phyloP scores from a whole-genome alignment of 2,113 vertebrate species.

The Epinephelus cyanopodus region DNA sequence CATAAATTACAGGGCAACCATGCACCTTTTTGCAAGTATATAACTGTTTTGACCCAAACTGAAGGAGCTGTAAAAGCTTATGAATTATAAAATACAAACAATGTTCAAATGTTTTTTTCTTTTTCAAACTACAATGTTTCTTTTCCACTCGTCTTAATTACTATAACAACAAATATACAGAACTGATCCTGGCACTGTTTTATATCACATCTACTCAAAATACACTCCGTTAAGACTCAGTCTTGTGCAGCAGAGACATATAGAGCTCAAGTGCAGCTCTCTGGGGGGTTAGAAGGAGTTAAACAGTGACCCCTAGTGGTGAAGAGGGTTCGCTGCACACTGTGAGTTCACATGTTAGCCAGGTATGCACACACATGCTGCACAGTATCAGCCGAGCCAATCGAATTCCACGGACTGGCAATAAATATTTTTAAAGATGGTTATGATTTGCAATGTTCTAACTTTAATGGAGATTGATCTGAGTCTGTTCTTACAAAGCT shows the following conservation, averaged over 20 bases:
- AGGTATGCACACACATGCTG: not conserved
- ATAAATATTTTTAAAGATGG: slow-evolving; percentile 51
- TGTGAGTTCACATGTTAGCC: slow-evolving; percentile 7
- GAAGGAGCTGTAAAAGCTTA: not conserved
- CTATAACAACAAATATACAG: not conserved
- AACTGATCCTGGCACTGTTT: not conserved
- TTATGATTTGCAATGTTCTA: not conserved
- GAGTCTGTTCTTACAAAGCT: not conserved
- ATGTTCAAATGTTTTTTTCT: not conserved
- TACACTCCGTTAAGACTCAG: not conserved
- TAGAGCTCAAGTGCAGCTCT: not conserved
- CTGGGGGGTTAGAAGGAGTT: slow-evolving; percentile 4
- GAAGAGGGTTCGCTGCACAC: slow-evolving; percentile 31
- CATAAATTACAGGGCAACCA: not conserved
- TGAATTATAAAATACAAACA: not conserved
- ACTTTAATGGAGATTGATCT: not conserved
- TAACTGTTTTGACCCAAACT: not conserved
- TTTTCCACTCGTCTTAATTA: not conserved
- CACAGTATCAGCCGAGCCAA: slow-evolving; percentile 23
- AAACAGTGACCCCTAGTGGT: slow-evolving; percentile 60
- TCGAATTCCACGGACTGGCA: slow-evolving; percentile 42
- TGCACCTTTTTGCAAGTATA: not conserved
- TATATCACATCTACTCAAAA: slow-evolving; percentile 9
- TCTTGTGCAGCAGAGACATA: not conserved
- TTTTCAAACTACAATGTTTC: not conserved